Evolutionary conservation across 2,113 vertebrate species (phyloP).

Genomic region (Zosterops japonicus): DNA sequence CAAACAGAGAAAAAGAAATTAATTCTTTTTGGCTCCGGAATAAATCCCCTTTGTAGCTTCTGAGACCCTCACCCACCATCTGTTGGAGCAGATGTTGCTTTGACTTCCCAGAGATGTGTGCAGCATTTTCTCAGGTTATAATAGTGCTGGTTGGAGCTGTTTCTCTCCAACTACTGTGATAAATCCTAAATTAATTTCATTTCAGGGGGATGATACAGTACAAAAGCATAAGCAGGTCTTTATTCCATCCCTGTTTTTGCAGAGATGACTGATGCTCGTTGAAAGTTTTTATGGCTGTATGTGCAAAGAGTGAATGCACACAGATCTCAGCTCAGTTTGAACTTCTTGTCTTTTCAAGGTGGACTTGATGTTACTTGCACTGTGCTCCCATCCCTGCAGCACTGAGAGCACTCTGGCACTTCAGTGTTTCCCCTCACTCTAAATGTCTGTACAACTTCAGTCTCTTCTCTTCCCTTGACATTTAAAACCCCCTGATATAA

Average conservation of each 20-base stretch:
- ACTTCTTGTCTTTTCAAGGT: neutral
- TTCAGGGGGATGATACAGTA: neutral
- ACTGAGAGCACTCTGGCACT: neutral
- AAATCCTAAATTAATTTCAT: neutral
- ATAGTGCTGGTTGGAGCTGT: neutral
- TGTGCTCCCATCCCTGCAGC: neutral
- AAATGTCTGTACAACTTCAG: neutral
- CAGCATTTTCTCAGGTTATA: neutral
- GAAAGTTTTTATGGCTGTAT: neutral
- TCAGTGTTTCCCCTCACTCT: neutral
- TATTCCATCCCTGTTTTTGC: neutral
- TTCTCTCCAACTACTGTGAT: neutral
- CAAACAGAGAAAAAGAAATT: neutral
- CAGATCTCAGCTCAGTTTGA: neutral
- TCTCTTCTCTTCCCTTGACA: neutral
- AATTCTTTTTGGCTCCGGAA: neutral
- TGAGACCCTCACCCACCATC: conserved; percentile 19
- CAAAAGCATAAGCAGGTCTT: neutral
- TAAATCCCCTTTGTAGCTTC: neutral
- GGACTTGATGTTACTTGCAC: neutral
- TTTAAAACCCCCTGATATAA: neutral
- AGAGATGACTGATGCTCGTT: neutral
- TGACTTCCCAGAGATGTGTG: neutral
- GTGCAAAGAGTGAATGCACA: neutral
- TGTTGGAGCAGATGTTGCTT: conserved; percentile 40